Percentiles rank a stretch among this genome's conserved stretches.
phyloP scores from a whole-genome alignment of 2,888 invertebrate genomes.

The Rhaphigaster nebulosa region DNA sequence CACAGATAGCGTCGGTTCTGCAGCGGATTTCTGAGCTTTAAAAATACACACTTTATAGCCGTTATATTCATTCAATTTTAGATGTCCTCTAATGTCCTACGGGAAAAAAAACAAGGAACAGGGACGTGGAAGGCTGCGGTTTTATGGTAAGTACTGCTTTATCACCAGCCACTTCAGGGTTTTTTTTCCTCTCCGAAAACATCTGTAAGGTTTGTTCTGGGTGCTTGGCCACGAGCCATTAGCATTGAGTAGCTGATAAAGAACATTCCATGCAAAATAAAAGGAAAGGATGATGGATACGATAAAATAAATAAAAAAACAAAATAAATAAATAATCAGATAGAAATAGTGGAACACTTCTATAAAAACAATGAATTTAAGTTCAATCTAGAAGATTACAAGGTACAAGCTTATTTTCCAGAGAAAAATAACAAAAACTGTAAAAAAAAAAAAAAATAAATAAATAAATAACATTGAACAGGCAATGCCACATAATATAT shows the following conservation, averaged over 20 bases:
- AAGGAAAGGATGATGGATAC: background rate
- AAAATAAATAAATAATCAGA: background rate
- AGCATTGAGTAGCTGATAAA: constrained; percentile 20
- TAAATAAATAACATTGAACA: no score
- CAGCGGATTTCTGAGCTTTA: background rate
- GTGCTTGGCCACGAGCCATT: constrained; percentile 20
- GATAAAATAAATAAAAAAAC: background rate
- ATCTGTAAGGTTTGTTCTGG: constrained; percentile 9
- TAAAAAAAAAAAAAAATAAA: no score
- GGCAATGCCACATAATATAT: no score
- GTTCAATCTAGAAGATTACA: background rate
- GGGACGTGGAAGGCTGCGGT: constrained; percentile 23
- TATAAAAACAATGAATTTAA: background rate
- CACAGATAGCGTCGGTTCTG: background rate
- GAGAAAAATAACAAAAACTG: no score
- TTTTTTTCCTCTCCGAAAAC: background rate
- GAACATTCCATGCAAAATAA: background rate
- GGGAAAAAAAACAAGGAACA: background rate
- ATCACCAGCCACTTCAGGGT: background rate
- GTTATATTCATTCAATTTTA: background rate
- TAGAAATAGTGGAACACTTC: background rate
- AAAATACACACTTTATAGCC: background rate
- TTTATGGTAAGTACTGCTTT: constrained; percentile 23
- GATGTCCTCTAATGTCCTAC: background rate
- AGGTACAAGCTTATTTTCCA: no score